Percentiles rank a stretch among this genome's conserved stretches.
Conservation (phyloP, 2,888 invertebrate species). For the Philopedon plagiatum region DNA sequence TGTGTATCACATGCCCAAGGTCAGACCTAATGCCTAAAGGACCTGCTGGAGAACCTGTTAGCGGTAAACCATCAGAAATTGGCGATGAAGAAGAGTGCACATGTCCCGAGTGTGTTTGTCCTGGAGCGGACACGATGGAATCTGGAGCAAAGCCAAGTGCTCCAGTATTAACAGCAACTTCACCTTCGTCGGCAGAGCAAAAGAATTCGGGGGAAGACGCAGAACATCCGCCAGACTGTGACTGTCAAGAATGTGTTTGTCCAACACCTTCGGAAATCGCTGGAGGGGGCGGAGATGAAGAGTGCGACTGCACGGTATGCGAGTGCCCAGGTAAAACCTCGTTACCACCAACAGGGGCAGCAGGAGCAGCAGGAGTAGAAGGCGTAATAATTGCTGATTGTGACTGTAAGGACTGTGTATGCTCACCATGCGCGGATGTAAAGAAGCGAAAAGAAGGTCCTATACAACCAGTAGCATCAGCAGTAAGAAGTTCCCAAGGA, state of each 20-base stretch:
- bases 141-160: not conserved
- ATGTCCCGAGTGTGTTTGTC: slow-evolving; percentile 31
- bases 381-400: slow-evolving; percentile 31
- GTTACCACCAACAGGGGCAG: not conserved
- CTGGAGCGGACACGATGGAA: slow-evolving; percentile 6
- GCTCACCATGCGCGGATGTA: slow-evolving; percentile 35
- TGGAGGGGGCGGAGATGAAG: slow-evolving; percentile 4
- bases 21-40: not conserved
- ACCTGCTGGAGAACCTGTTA: not conserved
- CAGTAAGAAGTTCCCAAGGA: no score
- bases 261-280: not conserved
- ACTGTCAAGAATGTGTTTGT: slow-evolving; percentile 43
- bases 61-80: not conserved
- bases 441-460: slow-evolving; percentile 6
- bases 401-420: slow-evolving; percentile 32
- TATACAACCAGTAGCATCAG: no score
- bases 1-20: slow-evolving; percentile 12
- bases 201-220: no score
- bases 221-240: slow-evolving; percentile 47
- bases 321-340: slow-evolving; percentile 27
- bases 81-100: slow-evolving; percentile 26
- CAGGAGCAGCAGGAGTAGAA: not conserved
- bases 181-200: no score
- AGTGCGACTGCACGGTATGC: slow-evolving; percentile 36
- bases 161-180: slow-evolving; percentile 19